These are phyloP conservation scores for Epizoanthus illoricatus DNA, from an alignment of 92 coral and sea anemone species.

Conservation along the genomic window DNA sequence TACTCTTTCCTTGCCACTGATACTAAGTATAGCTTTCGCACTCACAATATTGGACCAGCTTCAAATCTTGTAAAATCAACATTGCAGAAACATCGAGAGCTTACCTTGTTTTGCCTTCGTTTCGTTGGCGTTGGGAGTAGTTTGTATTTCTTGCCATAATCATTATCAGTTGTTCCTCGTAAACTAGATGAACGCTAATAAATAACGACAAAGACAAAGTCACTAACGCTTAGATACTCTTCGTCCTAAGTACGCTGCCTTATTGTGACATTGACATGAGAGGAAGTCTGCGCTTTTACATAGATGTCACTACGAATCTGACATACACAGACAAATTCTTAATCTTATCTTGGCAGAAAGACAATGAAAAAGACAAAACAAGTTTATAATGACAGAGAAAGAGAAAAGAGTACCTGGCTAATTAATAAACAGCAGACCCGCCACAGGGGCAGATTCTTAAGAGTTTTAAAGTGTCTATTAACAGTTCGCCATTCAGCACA, in stretches of 20 bases:
- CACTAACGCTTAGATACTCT: neutral
- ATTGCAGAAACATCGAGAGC: neutral
- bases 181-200: slow-evolving; percentile 33
- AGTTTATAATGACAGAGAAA: neutral
- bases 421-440: slow-evolving; percentile 6
- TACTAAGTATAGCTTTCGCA: neutral
- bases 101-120: slow-evolving; percentile 83
- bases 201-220: neutral
- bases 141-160: slow-evolving; percentile 77
- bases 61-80: neutral
- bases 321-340: slow-evolving; percentile 11
- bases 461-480: slow-evolving; percentile 19
- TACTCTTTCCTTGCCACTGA: neutral
- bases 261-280: slow-evolving; percentile 9
- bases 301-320: neutral
- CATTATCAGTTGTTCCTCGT: slow-evolving; percentile 52
- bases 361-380: neutral
- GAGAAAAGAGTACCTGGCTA: neutral
- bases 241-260: slow-evolving; percentile 1
- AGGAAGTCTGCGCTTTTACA: neutral
- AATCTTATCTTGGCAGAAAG: neutral
- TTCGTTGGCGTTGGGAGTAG: slow-evolving; percentile 81
- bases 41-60: slow-evolving; percentile 8
- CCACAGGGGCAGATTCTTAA: slow-evolving; percentile 1
- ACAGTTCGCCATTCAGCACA: slow-evolving; percentile 24